Evolutionary conservation across 2,113 vertebrate genomes (phyloP), one percentile per base, ranked within the genome.

Genomic region (Brachyhypopomus gauderio): DNA sequence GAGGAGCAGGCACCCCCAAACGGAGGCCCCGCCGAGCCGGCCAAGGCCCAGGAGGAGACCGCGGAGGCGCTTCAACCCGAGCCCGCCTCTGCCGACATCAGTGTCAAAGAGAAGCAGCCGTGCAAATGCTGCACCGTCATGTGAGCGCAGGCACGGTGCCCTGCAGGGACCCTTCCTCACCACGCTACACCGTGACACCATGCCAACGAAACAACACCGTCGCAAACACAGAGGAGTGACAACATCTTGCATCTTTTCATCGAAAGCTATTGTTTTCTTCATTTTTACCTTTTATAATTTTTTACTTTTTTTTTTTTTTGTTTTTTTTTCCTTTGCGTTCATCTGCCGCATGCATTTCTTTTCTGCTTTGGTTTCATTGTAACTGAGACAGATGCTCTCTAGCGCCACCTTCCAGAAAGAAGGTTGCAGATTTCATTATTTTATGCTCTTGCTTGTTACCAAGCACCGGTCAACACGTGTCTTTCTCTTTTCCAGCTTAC

Each of bases 71-170:
- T 71, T 0, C 88, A 83, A 0, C 59, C 88, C 83, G 91, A 90
- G 0, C 88, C 86, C 72, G 90, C 89, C 74, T 86, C 73, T 2
- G 91, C 90, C 71, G 92, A 94, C 85, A 84, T 93, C 2, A 94
- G 94, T 81, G 79, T 86, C 89, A 96, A 97, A 92, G 88, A 92
- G 83, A 97, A 98, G 89, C 94, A 95, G 86, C 95, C 94, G 1
- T 98, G 97, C 89, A 96, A 96, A 89, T 98, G 97, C 91, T 98
- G 97, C 88, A 93, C 90, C 1, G 86, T 99, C 86, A 98, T 99
- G 97, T 99, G 94, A 98, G 86, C 88, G 66, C n/a, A 67, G 45
- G 36, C 72, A 17, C 34, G 85, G 70, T 63, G 45, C 63, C 12
- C 25, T 36, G 58, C 6, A 38, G 36, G 60, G 19, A 60, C 69